Conservation (phyloP, 2,113 vertebrate genomes). For the Eulemur macaco region DNA sequence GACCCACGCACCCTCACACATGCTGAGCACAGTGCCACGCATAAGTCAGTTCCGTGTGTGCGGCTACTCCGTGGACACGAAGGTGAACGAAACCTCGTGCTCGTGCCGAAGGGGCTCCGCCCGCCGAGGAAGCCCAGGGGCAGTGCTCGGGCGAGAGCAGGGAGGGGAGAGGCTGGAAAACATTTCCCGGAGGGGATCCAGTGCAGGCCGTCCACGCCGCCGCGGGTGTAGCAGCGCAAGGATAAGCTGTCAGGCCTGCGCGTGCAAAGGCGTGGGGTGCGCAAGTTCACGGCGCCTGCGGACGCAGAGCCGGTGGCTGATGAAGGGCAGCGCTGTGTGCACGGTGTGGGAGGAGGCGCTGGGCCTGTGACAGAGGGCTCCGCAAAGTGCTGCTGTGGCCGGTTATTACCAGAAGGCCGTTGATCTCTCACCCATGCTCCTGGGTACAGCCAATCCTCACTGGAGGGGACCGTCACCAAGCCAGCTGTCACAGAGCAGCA, state of each 20-base stretch:
- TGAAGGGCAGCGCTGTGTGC: fast-evolving
- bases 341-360: too few species aligned
- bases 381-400: too few species aligned
- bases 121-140: too few species aligned
- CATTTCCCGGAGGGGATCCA: neutral
- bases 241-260: fast-evolving
- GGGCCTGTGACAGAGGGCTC: neutral
- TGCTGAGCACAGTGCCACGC: fast-evolving
- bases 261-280: fast-evolving
- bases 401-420: too few species aligned
- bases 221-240: too few species aligned
- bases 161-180: too few species aligned
- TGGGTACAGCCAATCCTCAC: neutral
- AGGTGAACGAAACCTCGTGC: neutral
- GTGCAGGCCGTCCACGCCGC: neutral
- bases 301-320: fast-evolving
- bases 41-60: fast-evolving
- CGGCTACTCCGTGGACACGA: neutral
- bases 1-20: fast-evolving
- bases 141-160: neutral
- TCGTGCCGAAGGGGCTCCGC: fast-evolving
- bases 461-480: too few species aligned
- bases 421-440: neutral
- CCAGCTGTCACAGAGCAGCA: neutral
- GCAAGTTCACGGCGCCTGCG: neutral